Base-by-base conservation (phyloP, 1,140 invertebrate genomes). In the Archegozetes longisetosus region DNA sequence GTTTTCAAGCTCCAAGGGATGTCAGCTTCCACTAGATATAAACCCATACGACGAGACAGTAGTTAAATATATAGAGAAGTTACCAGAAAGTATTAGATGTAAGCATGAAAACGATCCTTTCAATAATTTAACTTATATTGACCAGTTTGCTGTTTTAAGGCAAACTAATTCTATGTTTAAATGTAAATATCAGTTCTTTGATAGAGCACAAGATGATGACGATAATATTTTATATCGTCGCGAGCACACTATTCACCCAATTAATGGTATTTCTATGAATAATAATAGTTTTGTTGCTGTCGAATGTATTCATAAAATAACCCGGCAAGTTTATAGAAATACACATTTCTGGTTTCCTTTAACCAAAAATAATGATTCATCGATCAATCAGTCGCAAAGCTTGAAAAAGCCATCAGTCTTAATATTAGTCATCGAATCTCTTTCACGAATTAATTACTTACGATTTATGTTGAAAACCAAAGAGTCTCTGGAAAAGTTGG, bases 341-440 rank as follows among this genome's bases (percentile, higher is more conserved):
- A 23, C 50, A 22, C 24, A 20, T 9, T 50, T 50, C 20, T 17
- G 23, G 23, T 50, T 12, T 22, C 6, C 3, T 9, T 12, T 17
- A 50, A 50, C 4, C 4, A 9, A 4, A 17, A 50, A 50, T 4
- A 4, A 4, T 3, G 3, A 17, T 22, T 32, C 29, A 40, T 6
- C 3, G 22, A 20, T 17, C n/a, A 53, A 53, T 23, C 6, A 23
- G 20, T n/a, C 24, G 9, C 9, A 20, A n/a, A 27, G 17, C 2
- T 9, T 24, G 1, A 2, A 54, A 14, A 55, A 55, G 12, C 58
- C 53, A 28, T 60, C 58, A 1, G 62, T 63, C 4, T 22, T 63
- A 2, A 47, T 63, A 22, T 28, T 63, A 24, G 53, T 61, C 1
- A 55, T 63, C 20, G 62, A 63, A 58, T 60, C 58, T 24, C 24